Conservation (phyloP, 1,140 invertebrate genomes). For the Stegodyphus mimosarum region DNA sequence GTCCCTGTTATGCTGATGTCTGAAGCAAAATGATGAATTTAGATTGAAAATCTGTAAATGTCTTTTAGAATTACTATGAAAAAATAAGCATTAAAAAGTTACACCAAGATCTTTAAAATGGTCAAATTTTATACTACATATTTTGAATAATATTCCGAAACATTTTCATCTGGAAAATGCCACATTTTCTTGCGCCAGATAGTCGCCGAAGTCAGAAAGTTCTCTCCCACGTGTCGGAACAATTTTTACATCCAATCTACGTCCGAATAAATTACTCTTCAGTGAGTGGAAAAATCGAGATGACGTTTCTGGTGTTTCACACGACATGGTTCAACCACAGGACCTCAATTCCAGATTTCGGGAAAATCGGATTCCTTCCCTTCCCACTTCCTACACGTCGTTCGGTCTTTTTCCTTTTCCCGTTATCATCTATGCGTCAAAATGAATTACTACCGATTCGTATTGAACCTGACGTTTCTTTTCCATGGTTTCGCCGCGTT, state of each 20-base stretch:
- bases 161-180: too few relatives aligned
- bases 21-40: too few relatives aligned
- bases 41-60: too few relatives aligned
- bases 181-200: too few relatives aligned
- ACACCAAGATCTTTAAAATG: too few relatives aligned
- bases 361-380: neutral
- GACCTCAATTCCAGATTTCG: too few relatives aligned
- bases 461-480: constrained; percentile 1
- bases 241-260: constrained; percentile 23
- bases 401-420: neutral
- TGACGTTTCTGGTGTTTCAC: constrained; percentile 8
- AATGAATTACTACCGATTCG: constrained; percentile 6
- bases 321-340: constrained; percentile 9
- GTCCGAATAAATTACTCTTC: constrained; percentile 16
- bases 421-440: neutral
- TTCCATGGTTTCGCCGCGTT: neutral
- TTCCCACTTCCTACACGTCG: neutral
- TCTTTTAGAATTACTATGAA: too few relatives aligned
- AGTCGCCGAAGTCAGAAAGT: neutral
- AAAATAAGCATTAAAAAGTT: too few relatives aligned
- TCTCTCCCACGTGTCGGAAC: neutral
- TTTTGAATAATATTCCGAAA: too few relatives aligned
- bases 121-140: too few relatives aligned
- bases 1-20: too few relatives aligned
- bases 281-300: neutral